Conservation (phyloP, 1,140 invertebrate genomes). For the Scaptodrosophila lebanonensis region DNA sequence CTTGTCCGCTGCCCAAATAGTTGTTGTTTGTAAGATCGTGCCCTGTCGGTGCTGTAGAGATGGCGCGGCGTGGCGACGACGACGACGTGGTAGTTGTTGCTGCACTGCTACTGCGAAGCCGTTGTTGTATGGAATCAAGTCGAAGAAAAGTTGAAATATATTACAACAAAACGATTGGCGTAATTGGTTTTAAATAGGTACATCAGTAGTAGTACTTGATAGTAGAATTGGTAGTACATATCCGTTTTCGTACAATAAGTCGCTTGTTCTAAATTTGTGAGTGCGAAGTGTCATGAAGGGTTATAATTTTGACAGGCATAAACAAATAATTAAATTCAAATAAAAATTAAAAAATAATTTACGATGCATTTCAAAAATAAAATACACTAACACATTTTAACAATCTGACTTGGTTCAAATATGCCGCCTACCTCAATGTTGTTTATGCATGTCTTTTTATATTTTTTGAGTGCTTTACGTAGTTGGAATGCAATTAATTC, state of each 20-base stretch:
- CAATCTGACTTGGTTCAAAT: conserved; percentile 30
- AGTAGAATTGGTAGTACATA: conserved; percentile 10
- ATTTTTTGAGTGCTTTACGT: conserved; percentile 47
- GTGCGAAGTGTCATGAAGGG: background rate
- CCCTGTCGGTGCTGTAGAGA: conserved; percentile 5
- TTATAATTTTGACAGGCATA: background rate
- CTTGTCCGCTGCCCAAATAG: conserved; percentile 40
- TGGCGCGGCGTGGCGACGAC: conserved; percentile 15
- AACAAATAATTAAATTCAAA: no score
- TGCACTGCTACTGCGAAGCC: conserved; percentile 31
- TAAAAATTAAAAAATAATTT: conserved; percentile 6
- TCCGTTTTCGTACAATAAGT: conserved; percentile 17
- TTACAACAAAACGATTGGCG: conserved; percentile 53
- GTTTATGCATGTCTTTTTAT: conserved; percentile 4
- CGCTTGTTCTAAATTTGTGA: background rate
- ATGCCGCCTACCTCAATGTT: conserved; percentile 49
- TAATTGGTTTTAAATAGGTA: conserved; percentile 4
- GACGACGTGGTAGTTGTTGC: conserved; percentile 28
- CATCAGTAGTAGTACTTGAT: conserved; percentile 13
- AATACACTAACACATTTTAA: conserved; percentile 13
- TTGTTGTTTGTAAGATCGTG: conserved; percentile 49
- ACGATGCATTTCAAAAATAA: conserved; percentile 5
- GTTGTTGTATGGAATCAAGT: conserved; percentile 57
- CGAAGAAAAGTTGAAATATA: conserved; percentile 65
- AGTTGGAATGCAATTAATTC: conserved; percentile 49